These are phyloP conservation scores for Heloderma charlesbogerti DNA, from an alignment of 2,113 vertebrate genomes.

Conservation along the genomic window DNA sequence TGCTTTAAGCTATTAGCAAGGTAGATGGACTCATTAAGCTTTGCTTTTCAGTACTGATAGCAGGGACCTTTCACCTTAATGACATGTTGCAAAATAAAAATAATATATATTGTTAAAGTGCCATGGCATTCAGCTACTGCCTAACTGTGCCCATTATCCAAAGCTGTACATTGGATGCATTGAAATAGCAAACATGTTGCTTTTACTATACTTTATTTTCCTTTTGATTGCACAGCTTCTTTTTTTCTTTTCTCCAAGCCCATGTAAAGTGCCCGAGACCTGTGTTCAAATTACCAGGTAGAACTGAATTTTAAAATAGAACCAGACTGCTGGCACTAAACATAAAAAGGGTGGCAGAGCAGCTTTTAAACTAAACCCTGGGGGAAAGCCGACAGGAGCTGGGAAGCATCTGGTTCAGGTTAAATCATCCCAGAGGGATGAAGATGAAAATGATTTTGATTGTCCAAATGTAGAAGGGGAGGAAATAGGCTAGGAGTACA, in stretches of 20 bases:
- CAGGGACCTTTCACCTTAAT: constrained; percentile 39
- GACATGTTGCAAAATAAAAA: constrained; percentile 58
- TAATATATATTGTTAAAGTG: constrained; percentile 39
- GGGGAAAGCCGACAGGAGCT: too few relatives aligned
- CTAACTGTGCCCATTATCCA: constrained; percentile 16
- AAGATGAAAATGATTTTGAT: too few relatives aligned
- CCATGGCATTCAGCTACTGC: constrained; percentile 19
- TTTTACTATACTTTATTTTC: constrained; percentile 8
- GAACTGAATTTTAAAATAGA: too few relatives aligned
- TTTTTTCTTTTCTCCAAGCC: background rate
- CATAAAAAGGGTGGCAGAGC: too few relatives aligned
- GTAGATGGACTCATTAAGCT: constrained; percentile 40
- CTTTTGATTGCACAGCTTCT: background rate
- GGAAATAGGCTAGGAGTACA: too few relatives aligned
- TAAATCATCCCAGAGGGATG: too few relatives aligned
- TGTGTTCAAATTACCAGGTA: too few relatives aligned
- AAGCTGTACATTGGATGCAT: constrained; percentile 23
- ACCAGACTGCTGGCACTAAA: too few relatives aligned
- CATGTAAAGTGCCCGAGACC: too few relatives aligned
- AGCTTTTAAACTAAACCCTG: too few relatives aligned
- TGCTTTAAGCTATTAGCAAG: constrained; percentile 21
- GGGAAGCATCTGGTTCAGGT: too few relatives aligned
- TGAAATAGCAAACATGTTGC: constrained; percentile 32
- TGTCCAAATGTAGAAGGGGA: too few relatives aligned
- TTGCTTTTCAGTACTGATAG: constrained; percentile 22